Evolutionary conservation across 2,113 vertebrate species (phyloP).

Genomic region (Poeciliopsis occidentalis): DNA sequence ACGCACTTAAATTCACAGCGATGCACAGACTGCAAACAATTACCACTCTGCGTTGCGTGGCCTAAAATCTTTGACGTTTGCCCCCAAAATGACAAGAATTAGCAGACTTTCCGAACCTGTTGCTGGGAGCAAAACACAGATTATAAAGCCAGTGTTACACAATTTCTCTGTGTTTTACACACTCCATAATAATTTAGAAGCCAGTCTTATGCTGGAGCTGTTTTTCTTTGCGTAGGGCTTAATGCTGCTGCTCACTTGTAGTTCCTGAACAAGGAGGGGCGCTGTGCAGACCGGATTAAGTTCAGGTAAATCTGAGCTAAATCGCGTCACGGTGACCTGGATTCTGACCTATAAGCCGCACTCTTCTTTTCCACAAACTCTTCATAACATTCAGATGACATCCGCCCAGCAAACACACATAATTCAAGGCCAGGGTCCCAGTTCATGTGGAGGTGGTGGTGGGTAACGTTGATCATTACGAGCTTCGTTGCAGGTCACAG

Average conservation of each 20-base stretch:
- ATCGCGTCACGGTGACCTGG: background rate
- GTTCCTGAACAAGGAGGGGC: background rate
- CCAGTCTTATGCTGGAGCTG: too few relatives aligned
- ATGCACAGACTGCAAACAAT: slow-evolving; percentile 1
- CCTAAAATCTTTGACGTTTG: background rate
- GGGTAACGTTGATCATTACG: too few relatives aligned
- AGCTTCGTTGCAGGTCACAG: slow-evolving; percentile 19
- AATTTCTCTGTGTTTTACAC: background rate
- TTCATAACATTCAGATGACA: background rate
- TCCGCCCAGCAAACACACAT: background rate
- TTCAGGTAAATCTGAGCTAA: background rate
- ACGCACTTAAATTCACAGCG: slow-evolving; percentile 23
- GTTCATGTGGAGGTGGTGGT: background rate
- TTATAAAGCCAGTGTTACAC: slow-evolving; percentile 11
- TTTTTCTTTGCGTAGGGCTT: background rate
- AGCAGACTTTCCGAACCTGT: slow-evolving; percentile 14
- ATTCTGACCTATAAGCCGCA: background rate
- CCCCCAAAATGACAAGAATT: background rate
- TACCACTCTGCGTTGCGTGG: background rate
- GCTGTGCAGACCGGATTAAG: background rate
- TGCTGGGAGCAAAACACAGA: slow-evolving; percentile 8
- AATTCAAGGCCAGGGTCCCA: background rate
- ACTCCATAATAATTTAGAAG: background rate
- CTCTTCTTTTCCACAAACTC: background rate
- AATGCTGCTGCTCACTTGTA: background rate